A percentile compares a stretch with the other conserved stretches of the same genome.
These are phyloP conservation scores for Anhinga anhinga DNA, from an alignment of 2,113 vertebrate species.

Conservation along the genomic window DNA sequence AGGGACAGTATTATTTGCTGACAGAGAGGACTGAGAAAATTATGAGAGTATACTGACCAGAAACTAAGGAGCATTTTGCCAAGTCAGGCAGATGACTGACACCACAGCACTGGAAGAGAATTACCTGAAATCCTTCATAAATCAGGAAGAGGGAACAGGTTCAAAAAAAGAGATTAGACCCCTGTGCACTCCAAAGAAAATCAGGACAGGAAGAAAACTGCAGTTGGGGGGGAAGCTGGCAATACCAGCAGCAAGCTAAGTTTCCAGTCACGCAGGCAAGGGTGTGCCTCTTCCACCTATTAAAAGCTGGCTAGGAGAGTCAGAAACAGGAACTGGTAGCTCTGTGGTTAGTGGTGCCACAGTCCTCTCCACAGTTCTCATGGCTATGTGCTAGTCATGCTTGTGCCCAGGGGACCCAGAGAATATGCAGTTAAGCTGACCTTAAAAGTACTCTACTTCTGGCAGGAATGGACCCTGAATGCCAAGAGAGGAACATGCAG, in stretches of 20 bases:
- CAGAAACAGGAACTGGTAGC: background rate
- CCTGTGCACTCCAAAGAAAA: background rate
- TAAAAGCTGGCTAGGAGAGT: background rate
- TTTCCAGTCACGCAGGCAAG: background rate
- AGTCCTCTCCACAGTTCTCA: background rate
- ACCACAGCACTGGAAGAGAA: background rate
- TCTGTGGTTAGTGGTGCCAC: background rate
- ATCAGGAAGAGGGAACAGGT: background rate
- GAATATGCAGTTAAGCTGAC: background rate
- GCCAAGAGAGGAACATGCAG: background rate
- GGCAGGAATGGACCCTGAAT: background rate
- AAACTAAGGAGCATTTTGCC: background rate
- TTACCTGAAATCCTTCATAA: background rate
- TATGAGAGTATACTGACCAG: background rate
- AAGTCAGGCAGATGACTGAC: background rate
- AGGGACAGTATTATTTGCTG: background rate
- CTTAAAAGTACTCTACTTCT: background rate
- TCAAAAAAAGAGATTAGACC: background rate
- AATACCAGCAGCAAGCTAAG: background rate
- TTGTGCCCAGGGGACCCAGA: background rate
- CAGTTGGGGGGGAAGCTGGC: background rate
- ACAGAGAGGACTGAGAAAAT: background rate
- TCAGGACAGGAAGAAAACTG: background rate
- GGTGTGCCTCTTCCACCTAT: background rate
- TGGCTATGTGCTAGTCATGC: background rate